These are phyloP conservation scores for Gymnoscelis rufifasciata DNA, from an alignment of 2,888 invertebrate genomes.

Conservation along the genomic window DNA sequence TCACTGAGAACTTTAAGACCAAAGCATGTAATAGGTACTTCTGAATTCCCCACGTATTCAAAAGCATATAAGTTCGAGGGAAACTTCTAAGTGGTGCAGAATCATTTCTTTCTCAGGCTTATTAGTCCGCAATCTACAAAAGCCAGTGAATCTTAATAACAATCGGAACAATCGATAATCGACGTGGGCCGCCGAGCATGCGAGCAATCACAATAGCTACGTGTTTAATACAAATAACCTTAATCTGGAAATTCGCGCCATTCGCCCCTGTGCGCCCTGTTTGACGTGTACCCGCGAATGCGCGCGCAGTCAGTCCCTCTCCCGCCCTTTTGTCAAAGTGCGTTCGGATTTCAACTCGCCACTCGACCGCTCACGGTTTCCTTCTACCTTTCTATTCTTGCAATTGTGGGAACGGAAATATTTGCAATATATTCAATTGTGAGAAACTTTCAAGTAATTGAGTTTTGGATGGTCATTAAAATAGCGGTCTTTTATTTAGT, in stretches of 20 bases:
- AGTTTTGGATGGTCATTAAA: constrained; percentile 48
- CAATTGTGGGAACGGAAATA: constrained; percentile 68
- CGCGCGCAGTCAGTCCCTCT: constrained; percentile 51
- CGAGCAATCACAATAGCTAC: constrained; percentile 53
- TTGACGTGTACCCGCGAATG: constrained; percentile 61
- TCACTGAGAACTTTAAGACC: background rate
- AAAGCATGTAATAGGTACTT: background rate
- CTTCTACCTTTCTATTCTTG: constrained; percentile 41
- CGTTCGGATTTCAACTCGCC: constrained; percentile 45
- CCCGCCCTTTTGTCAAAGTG: constrained; percentile 52
- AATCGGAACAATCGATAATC: constrained; percentile 36
- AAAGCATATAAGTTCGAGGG: constrained; percentile 14
- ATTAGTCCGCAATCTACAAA: constrained; percentile 46
- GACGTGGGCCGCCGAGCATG: constrained; percentile 49
- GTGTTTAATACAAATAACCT: constrained; percentile 70
- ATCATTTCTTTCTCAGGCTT: constrained; percentile 49
- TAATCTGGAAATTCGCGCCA: constrained; percentile 56
- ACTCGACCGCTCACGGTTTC: constrained; percentile 53
- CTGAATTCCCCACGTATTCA: constrained; percentile 17
- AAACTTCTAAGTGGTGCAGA: constrained; percentile 24
- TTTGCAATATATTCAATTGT: constrained; percentile 57
- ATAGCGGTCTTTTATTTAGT: constrained; percentile 38
- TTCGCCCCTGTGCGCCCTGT: constrained; percentile 59
- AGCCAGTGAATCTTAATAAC: constrained; percentile 47
- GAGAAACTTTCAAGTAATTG: constrained; percentile 55